Evolutionary conservation across 2,888 invertebrate species (phyloP).

Genomic region (Sarcophaga subvicina): DNA sequence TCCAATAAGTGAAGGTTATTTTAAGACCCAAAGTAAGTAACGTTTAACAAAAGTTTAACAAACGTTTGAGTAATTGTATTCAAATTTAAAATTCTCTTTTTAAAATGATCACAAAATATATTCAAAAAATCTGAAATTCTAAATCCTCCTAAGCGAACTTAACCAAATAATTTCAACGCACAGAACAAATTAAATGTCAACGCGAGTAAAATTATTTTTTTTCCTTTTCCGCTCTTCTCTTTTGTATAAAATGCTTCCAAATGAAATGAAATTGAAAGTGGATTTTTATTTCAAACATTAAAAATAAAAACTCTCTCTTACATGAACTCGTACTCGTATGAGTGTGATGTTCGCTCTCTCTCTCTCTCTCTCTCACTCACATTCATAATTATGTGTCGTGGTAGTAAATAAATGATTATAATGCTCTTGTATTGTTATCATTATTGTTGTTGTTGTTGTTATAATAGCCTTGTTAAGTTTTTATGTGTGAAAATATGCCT

Average conservation of each 20-base stretch:
- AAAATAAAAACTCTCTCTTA: background rate
- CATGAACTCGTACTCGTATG: background rate
- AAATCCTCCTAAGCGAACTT: background rate
- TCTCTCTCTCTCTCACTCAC: background rate
- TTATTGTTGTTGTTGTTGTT: conserved; percentile 30
- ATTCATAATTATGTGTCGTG: background rate
- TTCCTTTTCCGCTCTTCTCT: background rate
- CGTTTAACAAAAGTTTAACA: too few relatives aligned
- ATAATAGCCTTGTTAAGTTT: conserved; percentile 62
- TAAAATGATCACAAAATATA: background rate
- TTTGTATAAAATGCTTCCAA: background rate
- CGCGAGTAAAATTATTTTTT: background rate
- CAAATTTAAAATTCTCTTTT: too few relatives aligned
- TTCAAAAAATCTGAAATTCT: background rate
- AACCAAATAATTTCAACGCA: background rate
- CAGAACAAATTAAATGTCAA: conserved; percentile 44
- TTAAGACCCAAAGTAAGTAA: too few relatives aligned
- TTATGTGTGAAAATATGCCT: conserved; percentile 59
- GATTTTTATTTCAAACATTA: background rate
- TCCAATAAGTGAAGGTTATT: too few relatives aligned
- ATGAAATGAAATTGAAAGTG: conserved; percentile 46
- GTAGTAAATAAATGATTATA: conserved; percentile 21
- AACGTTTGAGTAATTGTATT: too few relatives aligned
- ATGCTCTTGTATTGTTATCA: background rate
- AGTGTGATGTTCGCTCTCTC: background rate